These are phyloP conservation scores for Apogon talboti DNA, from an alignment of 2,797 vertebrate species.

Conservation along the genomic window DNA sequence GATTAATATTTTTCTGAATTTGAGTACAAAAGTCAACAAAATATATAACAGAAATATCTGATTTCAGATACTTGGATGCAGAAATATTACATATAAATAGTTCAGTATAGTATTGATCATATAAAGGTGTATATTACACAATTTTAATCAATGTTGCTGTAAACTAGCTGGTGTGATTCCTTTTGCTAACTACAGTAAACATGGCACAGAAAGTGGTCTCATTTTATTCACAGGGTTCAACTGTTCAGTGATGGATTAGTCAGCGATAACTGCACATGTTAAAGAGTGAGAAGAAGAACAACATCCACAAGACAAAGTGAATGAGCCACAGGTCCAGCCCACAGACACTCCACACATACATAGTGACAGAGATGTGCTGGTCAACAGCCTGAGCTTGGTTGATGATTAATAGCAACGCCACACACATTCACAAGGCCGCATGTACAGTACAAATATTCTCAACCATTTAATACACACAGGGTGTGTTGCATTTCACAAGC, in stretches of 20 bases:
- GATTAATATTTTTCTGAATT: too few species aligned
- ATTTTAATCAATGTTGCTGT: too few species aligned
- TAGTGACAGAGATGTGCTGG: constrained; percentile 15
- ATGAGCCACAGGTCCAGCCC: constrained; percentile 9
- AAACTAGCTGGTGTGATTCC: too few species aligned
- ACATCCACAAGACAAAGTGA: constrained; percentile 1
- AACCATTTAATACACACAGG: background rate
- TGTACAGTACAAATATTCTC: too few species aligned
- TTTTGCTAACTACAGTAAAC: constrained; percentile 13
- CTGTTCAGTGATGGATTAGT: constrained; percentile 38
- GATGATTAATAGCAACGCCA: constrained; percentile 64
- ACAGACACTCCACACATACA: constrained; percentile 14
- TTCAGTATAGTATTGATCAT: too few species aligned
- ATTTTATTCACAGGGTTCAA: constrained; percentile 19
- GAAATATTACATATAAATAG: too few species aligned
- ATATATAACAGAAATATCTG: too few species aligned
- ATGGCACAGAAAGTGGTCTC: constrained; percentile 11
- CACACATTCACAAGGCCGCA: constrained; percentile 30
- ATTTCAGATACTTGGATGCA: too few species aligned
- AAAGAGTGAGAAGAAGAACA: constrained; percentile 42
- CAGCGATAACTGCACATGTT: constrained; percentile 28
- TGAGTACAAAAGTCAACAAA: too few species aligned
- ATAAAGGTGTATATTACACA: too few species aligned
- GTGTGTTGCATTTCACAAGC: constrained; percentile 32
- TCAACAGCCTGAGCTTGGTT: constrained; percentile 21